Evolutionary conservation across 2,113 vertebrate genomes (phyloP), one percentile per base, ranked within the genome.

Genomic region (Hippolais icterina): DNA sequence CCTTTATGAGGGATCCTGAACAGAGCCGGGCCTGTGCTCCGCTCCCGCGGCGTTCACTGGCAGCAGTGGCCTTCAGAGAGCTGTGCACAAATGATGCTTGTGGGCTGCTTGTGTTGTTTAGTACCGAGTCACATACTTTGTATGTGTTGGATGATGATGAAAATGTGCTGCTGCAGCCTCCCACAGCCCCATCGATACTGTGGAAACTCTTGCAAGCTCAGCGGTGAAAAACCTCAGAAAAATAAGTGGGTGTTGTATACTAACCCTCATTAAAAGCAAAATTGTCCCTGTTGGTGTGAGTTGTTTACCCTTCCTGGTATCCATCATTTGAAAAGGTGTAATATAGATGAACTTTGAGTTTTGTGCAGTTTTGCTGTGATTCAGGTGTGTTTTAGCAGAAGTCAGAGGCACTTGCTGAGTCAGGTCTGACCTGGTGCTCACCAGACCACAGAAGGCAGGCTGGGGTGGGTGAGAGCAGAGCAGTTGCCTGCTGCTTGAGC

Each of bases 1-100:
- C 52, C 83, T 94, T 96, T 93, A 93, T 96, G 79, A 22, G n/a
- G 20, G 42, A 8, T 12, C 72, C 64, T 3, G 44, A 80, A 96
- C 94, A 96, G 95, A 92, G 90, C 79, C 21, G 5, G 24, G 57
- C 39, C 93, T 95, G 88, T 96, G 94, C 92, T 93, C 60, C 3
- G 0, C 71, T 87, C 64, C 70, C 3, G 1, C 9, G 1, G 23
- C 21, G 16, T 41, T 41, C 27, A 2, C 31, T 39, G 80, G 35
- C 63, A 50, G 86, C 50, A 68, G 35, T n/a, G 42, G 54, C 16
- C 3, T 74, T 42, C 59, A 4, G 66, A 31, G 90, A 61, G 21
- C 70, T 35, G 10, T 3, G 31, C 90, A 93, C 68, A 70, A 88
- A 33, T 57, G 66, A 60, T 50, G 52, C 54, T 94, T 60, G 63